A percentile compares a stretch with the other conserved stretches of the same genome.
Evolutionary conservation across 2,113 vertebrate genomes (phyloP).

Genomic region (Lepisosteus osseus): DNA sequence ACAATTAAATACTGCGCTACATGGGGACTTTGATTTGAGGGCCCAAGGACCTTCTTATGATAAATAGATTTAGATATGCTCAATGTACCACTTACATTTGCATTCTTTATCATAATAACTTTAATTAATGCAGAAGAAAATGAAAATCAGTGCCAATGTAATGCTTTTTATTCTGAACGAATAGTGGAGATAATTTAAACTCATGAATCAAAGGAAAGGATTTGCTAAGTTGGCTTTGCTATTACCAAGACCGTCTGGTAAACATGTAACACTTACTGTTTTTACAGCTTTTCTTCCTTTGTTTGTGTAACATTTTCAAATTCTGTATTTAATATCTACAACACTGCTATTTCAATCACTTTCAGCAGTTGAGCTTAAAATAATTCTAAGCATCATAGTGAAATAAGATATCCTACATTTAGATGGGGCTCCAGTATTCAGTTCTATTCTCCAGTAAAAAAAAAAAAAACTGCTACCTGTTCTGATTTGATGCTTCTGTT

Average conservation of each 20-base stretch:
- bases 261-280: background rate
- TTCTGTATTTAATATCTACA: background rate
- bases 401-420: background rate
- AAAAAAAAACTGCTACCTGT: background rate
- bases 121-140: conserved; percentile 15
- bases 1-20: background rate
- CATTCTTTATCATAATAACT: conserved; percentile 19
- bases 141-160: conserved; percentile 5
- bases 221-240: background rate
- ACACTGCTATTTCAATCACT: no score
- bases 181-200: conserved; percentile 5
- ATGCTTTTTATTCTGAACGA: conserved; percentile 1
- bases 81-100: conserved; percentile 7
- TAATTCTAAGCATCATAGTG: conserved; percentile 1
- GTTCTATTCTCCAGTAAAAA: background rate
- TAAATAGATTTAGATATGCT: background rate
- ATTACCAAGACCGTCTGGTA: background rate
- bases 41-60: background rate
- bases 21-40: no score
- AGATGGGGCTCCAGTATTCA: background rate
- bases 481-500: no score
- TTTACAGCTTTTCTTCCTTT: background rate
- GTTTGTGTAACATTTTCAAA: background rate
- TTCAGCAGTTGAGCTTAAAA: no score
- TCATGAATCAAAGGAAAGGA: conserved; percentile 7